Evolutionary conservation across 2,888 invertebrate genomes (phyloP).

Genomic region (Mamestra brassicae): DNA sequence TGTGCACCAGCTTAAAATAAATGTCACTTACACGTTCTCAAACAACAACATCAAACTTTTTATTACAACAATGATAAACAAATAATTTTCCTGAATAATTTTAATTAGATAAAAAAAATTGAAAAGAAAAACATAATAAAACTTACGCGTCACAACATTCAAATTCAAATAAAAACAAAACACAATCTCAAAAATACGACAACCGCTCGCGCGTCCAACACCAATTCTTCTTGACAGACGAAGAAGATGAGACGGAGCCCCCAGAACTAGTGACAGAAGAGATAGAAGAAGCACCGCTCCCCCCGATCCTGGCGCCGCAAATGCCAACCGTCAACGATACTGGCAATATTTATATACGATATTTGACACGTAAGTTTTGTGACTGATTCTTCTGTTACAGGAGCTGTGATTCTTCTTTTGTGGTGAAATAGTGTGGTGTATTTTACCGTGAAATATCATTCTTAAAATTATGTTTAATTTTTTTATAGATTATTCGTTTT

Average conservation of each 20-base stretch:
- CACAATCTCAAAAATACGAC: slow-evolving; percentile 82
- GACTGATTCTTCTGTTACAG: slow-evolving; percentile 81
- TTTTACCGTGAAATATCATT: not conserved
- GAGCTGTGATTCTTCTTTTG: slow-evolving; percentile 23
- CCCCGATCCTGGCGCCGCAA: slow-evolving; percentile 71
- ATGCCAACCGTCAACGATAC: slow-evolving; percentile 81
- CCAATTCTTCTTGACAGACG: slow-evolving; percentile 82
- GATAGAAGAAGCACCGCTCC: slow-evolving; percentile 61
- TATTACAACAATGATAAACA: not conserved
- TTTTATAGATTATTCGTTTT: too few relatives aligned
- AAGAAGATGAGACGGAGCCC: slow-evolving; percentile 84
- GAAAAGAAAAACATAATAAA: not conserved
- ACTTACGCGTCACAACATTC: slow-evolving; percentile 27
- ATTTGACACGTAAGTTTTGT: slow-evolving; percentile 87
- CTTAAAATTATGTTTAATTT: not conserved
- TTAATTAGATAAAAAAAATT: not conserved
- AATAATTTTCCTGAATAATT: not conserved
- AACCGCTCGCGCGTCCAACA: slow-evolving; percentile 80
- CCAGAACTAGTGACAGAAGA: slow-evolving; percentile 74
- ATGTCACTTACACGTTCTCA: not conserved
- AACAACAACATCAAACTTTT: not conserved
- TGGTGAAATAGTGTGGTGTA: too few relatives aligned
- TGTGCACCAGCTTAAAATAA: not conserved
- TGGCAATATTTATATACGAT: slow-evolving; percentile 83
- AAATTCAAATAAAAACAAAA: slow-evolving; percentile 11